Evolutionary conservation across 64 coral and sea anemone species (phyloP).

Genomic region (Porites australiensis): DNA sequence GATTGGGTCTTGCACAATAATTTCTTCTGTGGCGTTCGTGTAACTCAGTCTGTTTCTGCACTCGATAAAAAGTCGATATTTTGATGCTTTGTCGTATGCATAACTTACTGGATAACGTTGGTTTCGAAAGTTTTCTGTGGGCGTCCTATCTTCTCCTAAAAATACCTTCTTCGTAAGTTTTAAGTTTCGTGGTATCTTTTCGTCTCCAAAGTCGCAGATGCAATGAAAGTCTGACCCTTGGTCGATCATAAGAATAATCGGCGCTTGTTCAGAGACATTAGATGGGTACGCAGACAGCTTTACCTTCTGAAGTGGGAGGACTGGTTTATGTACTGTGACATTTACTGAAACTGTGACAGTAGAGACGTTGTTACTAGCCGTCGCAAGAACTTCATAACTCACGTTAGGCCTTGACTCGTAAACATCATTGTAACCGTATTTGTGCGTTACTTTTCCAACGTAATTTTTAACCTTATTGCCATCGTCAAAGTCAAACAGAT

Average conservation of each 20-base stretch:
- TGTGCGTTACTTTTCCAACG: neutral
- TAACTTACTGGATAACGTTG: neutral
- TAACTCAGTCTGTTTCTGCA: constrained; percentile 15
- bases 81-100: neutral
- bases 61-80: neutral
- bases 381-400: neutral
- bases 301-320: neutral
- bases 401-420: neutral
- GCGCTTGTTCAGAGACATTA: constrained; percentile 2
- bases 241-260: neutral
- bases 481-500: constrained; percentile 34
- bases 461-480: neutral
- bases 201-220: constrained; percentile 8
- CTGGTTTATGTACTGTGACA: constrained; percentile 19
- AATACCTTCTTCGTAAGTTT: neutral
- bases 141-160: neutral
- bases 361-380: constrained; percentile 1
- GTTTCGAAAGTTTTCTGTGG: neutral
- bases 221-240: constrained; percentile 22
- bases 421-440: neutral
- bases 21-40: neutral
- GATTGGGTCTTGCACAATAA: constrained; percentile 30
- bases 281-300: constrained; percentile 11
- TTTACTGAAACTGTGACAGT: neutral
- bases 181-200: neutral